Percentiles rank a stretch among this genome's conserved stretches.
Conservation (phyloP, 2,113 vertebrate species). For the Nycticorax nycticorax region DNA sequence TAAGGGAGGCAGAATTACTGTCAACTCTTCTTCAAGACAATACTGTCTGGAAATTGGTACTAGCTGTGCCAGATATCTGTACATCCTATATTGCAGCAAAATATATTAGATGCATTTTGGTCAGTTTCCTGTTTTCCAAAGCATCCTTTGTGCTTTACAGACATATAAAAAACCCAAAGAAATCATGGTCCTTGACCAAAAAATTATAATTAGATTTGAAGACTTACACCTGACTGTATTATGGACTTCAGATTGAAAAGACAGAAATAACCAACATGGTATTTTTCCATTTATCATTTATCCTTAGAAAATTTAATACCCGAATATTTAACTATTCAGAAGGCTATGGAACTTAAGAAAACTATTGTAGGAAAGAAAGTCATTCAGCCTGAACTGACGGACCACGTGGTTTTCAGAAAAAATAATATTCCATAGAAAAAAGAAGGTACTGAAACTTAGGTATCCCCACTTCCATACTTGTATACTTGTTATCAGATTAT, state of each 20-base stretch:
- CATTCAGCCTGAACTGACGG: not conserved
- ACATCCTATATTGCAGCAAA: not conserved
- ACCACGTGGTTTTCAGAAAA: not conserved
- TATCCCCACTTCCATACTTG: not conserved
- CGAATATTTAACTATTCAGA: not conserved
- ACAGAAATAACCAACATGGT: not conserved
- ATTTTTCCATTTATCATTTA: not conserved
- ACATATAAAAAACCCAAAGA: not conserved
- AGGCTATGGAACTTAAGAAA: not conserved
- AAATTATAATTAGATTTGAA: not conserved
- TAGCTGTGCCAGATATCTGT: not conserved
- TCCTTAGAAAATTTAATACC: not conserved
- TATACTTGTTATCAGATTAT: not conserved
- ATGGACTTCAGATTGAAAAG: not conserved
- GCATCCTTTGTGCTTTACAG: not conserved
- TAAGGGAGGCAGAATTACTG: not conserved
- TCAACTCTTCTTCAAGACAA: not conserved
- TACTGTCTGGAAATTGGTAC: not conserved
- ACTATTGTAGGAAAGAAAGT: not conserved
- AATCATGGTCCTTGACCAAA: not conserved
- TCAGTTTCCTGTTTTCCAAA: not conserved
- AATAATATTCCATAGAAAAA: not conserved
- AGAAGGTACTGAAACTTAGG: rapidly evolving
- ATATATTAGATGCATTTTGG: not conserved
- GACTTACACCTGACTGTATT: not conserved